These are phyloP conservation scores for Lagopus muta DNA, from an alignment of 2,113 vertebrate genomes.

Conservation along the genomic window DNA sequence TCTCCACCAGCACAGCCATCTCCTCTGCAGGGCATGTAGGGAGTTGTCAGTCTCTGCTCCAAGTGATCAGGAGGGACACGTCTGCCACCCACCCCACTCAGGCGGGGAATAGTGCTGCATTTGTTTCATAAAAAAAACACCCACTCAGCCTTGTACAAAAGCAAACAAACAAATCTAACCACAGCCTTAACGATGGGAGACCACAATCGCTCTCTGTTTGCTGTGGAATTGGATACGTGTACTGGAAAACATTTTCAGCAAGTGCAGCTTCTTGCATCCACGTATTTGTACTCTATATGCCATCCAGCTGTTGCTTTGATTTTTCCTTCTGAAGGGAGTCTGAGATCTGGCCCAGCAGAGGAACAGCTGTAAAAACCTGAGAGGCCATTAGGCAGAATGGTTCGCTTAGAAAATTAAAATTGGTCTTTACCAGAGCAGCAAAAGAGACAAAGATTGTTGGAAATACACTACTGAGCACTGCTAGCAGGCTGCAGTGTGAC, in stretches of 20 bases:
- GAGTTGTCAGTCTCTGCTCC: background rate
- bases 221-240: background rate
- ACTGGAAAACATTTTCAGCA: background rate
- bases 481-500: background rate
- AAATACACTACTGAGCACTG: background rate
- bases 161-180: background rate
- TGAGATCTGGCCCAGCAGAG: background rate
- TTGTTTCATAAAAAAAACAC: conserved; percentile 6
- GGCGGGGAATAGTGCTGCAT: background rate
- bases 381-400: background rate
- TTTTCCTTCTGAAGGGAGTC: background rate
- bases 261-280: background rate
- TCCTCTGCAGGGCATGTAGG: background rate
- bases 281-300: background rate
- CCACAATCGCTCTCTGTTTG: background rate
- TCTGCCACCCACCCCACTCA: background rate
- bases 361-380: background rate
- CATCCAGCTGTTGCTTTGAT: background rate
- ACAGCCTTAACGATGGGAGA: background rate
- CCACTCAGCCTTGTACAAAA: background rate
- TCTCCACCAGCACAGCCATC: background rate
- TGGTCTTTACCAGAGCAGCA: background rate
- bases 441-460: background rate
- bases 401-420: background rate
- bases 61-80: background rate